phyloP scores from a whole-genome alignment of 2,113 vertebrate species.

The Hydrochoerus hydrochaeris region DNA sequence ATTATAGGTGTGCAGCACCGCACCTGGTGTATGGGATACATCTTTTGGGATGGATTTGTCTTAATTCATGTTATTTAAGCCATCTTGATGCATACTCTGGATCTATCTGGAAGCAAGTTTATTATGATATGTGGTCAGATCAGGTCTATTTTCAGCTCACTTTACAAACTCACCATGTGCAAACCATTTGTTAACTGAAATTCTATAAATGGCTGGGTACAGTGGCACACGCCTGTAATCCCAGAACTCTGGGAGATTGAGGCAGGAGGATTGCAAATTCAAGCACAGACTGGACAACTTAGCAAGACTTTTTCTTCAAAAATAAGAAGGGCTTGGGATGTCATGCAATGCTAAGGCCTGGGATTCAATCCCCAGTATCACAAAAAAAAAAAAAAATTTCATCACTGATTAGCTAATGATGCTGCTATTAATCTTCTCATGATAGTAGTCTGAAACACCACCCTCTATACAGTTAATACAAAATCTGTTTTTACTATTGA shows the following conservation, averaged over 20 bases:
- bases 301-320: not conserved
- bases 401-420: not conserved
- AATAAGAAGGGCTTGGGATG: not conserved
- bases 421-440: not conserved
- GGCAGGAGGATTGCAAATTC: not conserved
- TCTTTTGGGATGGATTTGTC: not conserved
- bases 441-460: not conserved
- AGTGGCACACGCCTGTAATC: not conserved
- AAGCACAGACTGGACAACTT: not conserved
- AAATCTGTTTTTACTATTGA: constrained; percentile 20
- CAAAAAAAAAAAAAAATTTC: constrained; percentile 1
- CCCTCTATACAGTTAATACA: not conserved
- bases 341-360: not conserved
- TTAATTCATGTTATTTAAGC: not conserved
- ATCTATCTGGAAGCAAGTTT: not conserved
- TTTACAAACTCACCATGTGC: not conserved
- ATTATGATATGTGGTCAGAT: not conserved
- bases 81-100: not conserved
- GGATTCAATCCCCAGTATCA: not conserved
- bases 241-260: not conserved
- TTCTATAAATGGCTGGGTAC: not conserved
- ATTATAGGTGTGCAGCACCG: not conserved
- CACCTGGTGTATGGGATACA: not conserved
- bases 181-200: not conserved
- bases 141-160: not conserved